phyloP scores from a whole-genome alignment of 2,797 vertebrate genomes.

The Typhlichthys eigenmanni region DNA sequence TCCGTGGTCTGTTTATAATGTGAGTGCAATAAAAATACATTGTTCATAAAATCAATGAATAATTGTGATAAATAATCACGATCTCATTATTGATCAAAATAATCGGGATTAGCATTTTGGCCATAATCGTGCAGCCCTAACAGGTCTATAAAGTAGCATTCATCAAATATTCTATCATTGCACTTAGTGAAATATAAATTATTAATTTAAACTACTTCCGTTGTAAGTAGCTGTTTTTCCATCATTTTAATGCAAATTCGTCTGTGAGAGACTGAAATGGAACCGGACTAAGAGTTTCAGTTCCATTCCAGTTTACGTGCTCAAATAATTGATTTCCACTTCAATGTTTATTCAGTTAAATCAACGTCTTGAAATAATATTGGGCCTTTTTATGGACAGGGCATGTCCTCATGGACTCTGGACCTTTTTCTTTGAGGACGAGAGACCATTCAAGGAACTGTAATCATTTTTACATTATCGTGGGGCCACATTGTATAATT shows the following conservation, averaged over 20 bases:
- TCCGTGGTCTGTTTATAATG: too few species aligned
- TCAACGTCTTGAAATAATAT: slow-evolving; percentile 68
- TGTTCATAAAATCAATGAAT: too few species aligned
- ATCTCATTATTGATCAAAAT: too few species aligned
- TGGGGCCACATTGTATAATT: slow-evolving; percentile 75
- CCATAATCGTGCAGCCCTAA: too few species aligned
- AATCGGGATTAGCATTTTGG: too few species aligned
- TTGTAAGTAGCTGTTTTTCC: slow-evolving; percentile 16
- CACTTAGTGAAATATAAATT: neutral
- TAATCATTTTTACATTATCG: slow-evolving; percentile 80
- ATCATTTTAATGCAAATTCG: neutral
- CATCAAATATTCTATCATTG: slow-evolving; percentile 6
- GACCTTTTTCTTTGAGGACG: slow-evolving; percentile 63
- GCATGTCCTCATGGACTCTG: slow-evolving; percentile 59
- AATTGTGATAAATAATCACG: too few species aligned
- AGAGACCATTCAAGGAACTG: slow-evolving; percentile 64
- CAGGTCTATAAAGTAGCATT: slow-evolving; percentile 8
- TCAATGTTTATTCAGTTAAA: slow-evolving; percentile 55
- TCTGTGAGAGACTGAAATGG: neutral
- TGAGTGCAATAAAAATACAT: too few species aligned
- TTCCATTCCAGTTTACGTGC: slow-evolving; percentile 32
- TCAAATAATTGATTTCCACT: slow-evolving; percentile 53
- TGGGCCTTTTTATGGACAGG: slow-evolving; percentile 59
- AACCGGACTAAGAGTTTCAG: slow-evolving; percentile 25
- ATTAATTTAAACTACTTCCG: neutral